These are phyloP conservation scores for Trachelus iudaicus DNA, from an alignment of 2,888 invertebrate species.

Conservation along the genomic window DNA sequence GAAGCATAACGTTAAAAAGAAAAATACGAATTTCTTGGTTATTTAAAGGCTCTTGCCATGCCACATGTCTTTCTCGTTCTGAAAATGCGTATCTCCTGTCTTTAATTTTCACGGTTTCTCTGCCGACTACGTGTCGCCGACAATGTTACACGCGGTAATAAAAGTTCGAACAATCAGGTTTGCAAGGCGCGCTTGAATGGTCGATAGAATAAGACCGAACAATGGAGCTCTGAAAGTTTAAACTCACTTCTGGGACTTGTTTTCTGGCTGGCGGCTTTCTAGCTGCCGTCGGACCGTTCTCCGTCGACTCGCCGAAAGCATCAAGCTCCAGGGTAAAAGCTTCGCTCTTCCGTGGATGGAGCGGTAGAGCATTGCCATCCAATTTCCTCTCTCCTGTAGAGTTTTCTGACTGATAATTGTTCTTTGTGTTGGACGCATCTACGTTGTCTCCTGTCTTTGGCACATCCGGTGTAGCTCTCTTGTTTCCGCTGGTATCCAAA, in stretches of 20 bases:
- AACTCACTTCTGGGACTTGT: conserved; percentile 39
- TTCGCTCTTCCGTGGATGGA: conserved; percentile 12
- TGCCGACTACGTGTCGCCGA: neutral
- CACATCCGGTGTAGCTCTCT: conserved; percentile 11
- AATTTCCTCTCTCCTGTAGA: neutral
- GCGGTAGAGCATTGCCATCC: neutral
- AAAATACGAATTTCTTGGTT: neutral
- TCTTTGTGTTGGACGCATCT: conserved; percentile 26
- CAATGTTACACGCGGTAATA: neutral
- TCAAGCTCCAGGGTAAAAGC: conserved; percentile 37
- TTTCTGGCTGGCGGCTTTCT: conserved; percentile 35
- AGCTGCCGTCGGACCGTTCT: conserved; percentile 22
- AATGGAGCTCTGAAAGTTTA: neutral
- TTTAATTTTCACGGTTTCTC: neutral
- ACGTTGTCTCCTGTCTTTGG: conserved; percentile 24
- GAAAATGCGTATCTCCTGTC: neutral
- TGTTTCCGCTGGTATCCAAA: conserved; percentile 19
- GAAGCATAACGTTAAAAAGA: neutral
- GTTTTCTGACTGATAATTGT: neutral
- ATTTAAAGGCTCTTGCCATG: neutral
- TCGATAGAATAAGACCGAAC: neutral
- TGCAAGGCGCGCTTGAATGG: neutral
- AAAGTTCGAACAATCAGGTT: neutral
- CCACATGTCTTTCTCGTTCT: neutral
- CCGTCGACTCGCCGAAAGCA: conserved; percentile 27